These are phyloP conservation scores for Rhorus exstirpatorius DNA, from an alignment of 2,888 invertebrate species.

Conservation along the genomic window DNA sequence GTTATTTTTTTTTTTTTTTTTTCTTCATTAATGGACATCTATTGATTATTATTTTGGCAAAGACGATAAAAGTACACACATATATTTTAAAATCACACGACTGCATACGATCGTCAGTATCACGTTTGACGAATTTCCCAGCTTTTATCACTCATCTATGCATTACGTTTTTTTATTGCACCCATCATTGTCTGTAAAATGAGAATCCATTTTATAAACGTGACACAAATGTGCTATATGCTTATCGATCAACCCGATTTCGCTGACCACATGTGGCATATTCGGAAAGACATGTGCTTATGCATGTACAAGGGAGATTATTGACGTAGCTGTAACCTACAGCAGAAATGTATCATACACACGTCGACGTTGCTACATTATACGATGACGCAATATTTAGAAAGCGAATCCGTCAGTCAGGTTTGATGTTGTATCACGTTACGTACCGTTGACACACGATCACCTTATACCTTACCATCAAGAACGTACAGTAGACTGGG, in stretches of 20 bases:
- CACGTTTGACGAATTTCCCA: neutral
- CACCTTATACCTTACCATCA: conserved; percentile 43
- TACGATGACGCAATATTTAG: conserved; percentile 76
- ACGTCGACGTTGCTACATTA: conserved; percentile 47
- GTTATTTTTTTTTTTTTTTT: neutral
- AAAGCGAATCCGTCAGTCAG: conserved; percentile 75
- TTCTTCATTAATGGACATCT: neutral
- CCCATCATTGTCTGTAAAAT: conserved; percentile 4
- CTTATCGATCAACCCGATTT: conserved; percentile 44
- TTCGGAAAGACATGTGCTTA: neutral
- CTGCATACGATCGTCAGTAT: neutral
- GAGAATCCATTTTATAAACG: conserved; percentile 14
- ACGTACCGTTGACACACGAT: conserved; percentile 64
- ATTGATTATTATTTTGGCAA: neutral
- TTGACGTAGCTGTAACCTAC: conserved; percentile 26
- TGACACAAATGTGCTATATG: conserved; percentile 50
- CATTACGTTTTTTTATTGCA: neutral
- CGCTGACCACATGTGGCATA: conserved; percentile 36
- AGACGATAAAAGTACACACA: neutral
- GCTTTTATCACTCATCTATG: conserved; percentile 2
- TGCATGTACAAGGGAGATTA: conserved; percentile 32
- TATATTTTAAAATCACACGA: neutral
- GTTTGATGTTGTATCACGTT: conserved; percentile 57
- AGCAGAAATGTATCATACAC: conserved; percentile 41
- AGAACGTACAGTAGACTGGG: neutral